A percentile compares a stretch with the other conserved stretches of the same genome.
These are phyloP conservation scores for Oryzias celebensis DNA, from an alignment of 2,113 vertebrate genomes.

Conservation along the genomic window DNA sequence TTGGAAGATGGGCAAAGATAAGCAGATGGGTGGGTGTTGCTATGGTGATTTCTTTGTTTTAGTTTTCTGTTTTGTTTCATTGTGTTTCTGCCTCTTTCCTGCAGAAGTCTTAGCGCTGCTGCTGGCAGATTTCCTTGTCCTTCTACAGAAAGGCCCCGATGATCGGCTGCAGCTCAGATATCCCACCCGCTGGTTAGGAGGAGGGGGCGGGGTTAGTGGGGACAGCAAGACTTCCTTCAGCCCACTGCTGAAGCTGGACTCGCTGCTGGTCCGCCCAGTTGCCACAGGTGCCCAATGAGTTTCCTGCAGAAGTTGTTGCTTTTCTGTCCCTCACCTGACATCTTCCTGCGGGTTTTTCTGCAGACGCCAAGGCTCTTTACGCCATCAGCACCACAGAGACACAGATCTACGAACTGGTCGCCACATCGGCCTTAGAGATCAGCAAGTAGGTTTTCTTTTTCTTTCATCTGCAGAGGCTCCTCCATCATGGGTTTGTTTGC, in stretches of 20 bases:
- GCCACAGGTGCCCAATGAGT: conserved; percentile 79
- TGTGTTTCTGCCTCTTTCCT: accelerated
- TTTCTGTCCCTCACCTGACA: background rate
- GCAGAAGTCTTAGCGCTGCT: conserved; percentile 90
- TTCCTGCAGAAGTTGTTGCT: background rate
- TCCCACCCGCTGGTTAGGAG: conserved; percentile 73
- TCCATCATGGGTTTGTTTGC: accelerated
- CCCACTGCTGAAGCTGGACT: conserved; percentile 86
- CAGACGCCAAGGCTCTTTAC: conserved; percentile 92
- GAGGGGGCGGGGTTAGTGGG: conserved; percentile 70
- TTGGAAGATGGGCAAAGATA: conserved; percentile 92
- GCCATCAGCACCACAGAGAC: conserved; percentile 91
- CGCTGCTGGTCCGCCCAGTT: conserved; percentile 85
- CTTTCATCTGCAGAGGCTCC: accelerated
- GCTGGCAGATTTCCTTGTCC: conserved; percentile 87
- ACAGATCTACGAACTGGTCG: conserved; percentile 94
- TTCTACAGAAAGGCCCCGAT: conserved; percentile 85
- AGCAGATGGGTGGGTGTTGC: conserved; percentile 82
- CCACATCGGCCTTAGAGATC: conserved; percentile 83
- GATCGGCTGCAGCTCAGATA: conserved; percentile 88
- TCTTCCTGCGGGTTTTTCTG: background rate
- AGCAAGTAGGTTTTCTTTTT: conserved; percentile 79
- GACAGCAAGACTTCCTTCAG: conserved; percentile 89
- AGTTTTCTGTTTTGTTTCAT: background rate
- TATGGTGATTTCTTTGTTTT: background rate